Evolutionary conservation across 2,888 invertebrate species (phyloP), one percentile per base, ranked within the genome.

Genomic region (Linhomoeus sp.): DNA sequence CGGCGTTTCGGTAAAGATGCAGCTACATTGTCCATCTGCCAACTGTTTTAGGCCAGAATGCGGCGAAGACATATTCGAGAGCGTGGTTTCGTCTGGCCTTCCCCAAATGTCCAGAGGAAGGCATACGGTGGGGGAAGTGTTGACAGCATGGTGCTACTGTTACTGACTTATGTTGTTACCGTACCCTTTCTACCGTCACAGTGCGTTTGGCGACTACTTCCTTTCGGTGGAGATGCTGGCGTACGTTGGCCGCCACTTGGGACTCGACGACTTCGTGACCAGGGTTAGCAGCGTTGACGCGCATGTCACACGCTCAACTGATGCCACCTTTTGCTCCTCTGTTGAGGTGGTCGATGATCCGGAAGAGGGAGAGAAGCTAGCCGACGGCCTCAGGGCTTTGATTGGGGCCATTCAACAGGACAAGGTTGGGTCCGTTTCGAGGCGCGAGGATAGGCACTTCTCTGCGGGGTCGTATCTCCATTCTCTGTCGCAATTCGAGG

Each of bases 181-280:
- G 7, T 42, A 22, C 43, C 20, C 29, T 15, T 9, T 7, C 12
- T 48, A 45, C 36, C 44, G 37, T 66, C 67, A 45, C 42, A 73
- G 75, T 45, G 72, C 76, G 20, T 65, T 86, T n/a, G 64, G 70
- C 39, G 70, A 75, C 19, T 74, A 79, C 62, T 71, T 88, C 46
- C 70, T 75, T 39, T 74, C 75, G 39, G 75, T 76, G 48, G 71
- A 75, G 35, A 72, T 75, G n/a, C 65, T 90, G 14, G 74, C 80
- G 0, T 67, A 79, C 61, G 73, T 87, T 45, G 78, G 80, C 1
- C 66, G 63, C 3, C 74, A 81, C 58, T 72, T 92, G 49, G 90
- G 90, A 38, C 74, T 81, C 25, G 78, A 75, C 56, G 87, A 90
- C 61, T 72, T 90, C 19, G 77, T 87, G 56, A 71, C 83, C 3